phyloP scores from a whole-genome alignment of 2,888 invertebrate genomes.

The Fragum whitleyi region DNA sequence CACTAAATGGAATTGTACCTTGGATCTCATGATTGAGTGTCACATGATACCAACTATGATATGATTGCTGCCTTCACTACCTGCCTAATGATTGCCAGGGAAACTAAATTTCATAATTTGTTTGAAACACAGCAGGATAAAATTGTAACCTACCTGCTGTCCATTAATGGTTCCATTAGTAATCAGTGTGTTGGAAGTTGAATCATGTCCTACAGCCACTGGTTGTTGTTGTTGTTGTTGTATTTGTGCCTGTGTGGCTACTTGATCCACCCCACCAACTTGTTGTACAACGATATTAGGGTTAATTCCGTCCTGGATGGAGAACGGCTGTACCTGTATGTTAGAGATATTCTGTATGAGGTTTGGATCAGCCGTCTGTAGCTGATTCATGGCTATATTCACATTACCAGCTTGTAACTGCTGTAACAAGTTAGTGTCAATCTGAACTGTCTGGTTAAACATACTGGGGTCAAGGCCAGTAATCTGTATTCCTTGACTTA shows the following conservation, averaged over 20 bases:
- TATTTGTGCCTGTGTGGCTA: constrained; percentile 44
- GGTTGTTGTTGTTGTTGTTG: constrained; percentile 53
- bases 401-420: constrained; percentile 85
- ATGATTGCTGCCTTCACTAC: too few relatives aligned
- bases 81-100: too few relatives aligned
- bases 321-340: constrained; percentile 73
- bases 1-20: too few relatives aligned
- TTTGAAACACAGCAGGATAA: too few relatives aligned
- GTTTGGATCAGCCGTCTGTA: constrained; percentile 70
- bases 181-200: constrained; percentile 59
- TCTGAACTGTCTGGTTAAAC: constrained; percentile 85
- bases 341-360: constrained; percentile 71
- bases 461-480: constrained; percentile 84
- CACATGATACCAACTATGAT: too few relatives aligned
- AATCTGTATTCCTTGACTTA: constrained; percentile 84
- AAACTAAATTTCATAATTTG: too few relatives aligned
- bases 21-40: too few relatives aligned
- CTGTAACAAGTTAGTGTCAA: constrained; percentile 86
- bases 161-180: constrained; percentile 40
- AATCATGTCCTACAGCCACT: constrained; percentile 47
- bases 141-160: too few relatives aligned
- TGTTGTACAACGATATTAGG: constrained; percentile 83
- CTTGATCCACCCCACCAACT: constrained; percentile 62
- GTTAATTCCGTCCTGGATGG: constrained; percentile 72
- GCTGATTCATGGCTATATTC: constrained; percentile 82